These are phyloP conservation scores for Vollenhovia emeryi DNA, from an alignment of 1,140 invertebrate species.

Conservation along the genomic window DNA sequence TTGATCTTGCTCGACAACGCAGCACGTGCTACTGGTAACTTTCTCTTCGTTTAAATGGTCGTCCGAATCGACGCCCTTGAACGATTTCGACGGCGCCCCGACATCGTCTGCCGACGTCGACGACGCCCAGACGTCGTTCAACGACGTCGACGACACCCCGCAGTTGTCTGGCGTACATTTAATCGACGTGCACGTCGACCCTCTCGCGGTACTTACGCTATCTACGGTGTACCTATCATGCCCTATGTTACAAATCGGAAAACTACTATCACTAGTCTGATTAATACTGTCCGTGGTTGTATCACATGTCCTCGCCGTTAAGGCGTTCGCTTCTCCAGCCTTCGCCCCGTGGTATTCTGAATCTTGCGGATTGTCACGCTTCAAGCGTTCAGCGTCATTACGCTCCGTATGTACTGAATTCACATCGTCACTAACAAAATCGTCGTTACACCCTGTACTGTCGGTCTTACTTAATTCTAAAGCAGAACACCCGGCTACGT, in stretches of 20 bases:
- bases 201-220: constrained; percentile 21
- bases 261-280: constrained; percentile 75
- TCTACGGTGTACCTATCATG: constrained; percentile 63
- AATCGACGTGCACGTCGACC: not conserved
- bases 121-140: not conserved
- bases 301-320: constrained; percentile 69
- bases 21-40: constrained; percentile 66
- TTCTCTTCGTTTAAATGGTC: constrained; percentile 58
- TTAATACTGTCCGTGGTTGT: constrained; percentile 79
- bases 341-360: not conserved
- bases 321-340: constrained; percentile 10
- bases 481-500: constrained; percentile 70
- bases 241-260: constrained; percentile 71
- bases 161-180: not conserved
- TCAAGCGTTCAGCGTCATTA: too few relatives aligned
- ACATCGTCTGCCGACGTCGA: not conserved
- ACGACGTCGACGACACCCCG: not conserved
- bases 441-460: not conserved
- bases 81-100: not conserved
- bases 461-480: constrained; percentile 63
- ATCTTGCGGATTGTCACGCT: constrained; percentile 2
- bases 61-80: not conserved
- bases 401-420: too few relatives aligned
- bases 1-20: constrained; percentile 37
- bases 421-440: not conserved